These are phyloP conservation scores for Steromphala cineraria DNA, from an alignment of 2,888 invertebrate species.

Conservation along the genomic window DNA sequence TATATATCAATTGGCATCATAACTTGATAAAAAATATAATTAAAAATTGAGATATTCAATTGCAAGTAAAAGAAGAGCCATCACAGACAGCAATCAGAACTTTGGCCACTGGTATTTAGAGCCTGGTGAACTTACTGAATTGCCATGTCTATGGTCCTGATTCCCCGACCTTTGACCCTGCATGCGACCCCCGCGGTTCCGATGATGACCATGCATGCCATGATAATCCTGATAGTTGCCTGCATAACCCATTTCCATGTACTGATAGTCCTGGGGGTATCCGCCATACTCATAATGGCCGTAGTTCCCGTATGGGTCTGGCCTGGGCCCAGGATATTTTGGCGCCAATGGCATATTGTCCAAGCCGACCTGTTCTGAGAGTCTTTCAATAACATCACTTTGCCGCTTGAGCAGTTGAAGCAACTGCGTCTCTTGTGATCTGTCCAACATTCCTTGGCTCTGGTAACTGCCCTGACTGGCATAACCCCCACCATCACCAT, in stretches of 20 bases:
- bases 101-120: too few species aligned
- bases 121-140: not conserved
- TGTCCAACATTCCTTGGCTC: not conserved
- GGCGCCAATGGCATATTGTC: not conserved
- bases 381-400: slow-evolving; percentile 10
- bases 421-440: not conserved
- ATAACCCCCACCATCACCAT: not conserved
- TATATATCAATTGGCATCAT: too few species aligned
- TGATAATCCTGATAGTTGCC: not conserved
- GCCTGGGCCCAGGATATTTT: not conserved
- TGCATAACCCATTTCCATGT: slow-evolving; percentile 5
- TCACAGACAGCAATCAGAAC: too few species aligned
- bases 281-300: not conserved
- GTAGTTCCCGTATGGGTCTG: not conserved
- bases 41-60: too few species aligned
- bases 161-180: not conserved
- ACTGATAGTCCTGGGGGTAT: not conserved
- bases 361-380: not conserved
- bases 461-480: not conserved
- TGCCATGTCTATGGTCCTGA: not conserved
- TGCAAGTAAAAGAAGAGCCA: too few species aligned
- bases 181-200: not conserved
- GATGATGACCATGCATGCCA: not conserved
- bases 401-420: not conserved
- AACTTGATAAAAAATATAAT: too few species aligned